Conservation (phyloP, 2,888 invertebrate genomes). For the Eupithecia exiguata region DNA sequence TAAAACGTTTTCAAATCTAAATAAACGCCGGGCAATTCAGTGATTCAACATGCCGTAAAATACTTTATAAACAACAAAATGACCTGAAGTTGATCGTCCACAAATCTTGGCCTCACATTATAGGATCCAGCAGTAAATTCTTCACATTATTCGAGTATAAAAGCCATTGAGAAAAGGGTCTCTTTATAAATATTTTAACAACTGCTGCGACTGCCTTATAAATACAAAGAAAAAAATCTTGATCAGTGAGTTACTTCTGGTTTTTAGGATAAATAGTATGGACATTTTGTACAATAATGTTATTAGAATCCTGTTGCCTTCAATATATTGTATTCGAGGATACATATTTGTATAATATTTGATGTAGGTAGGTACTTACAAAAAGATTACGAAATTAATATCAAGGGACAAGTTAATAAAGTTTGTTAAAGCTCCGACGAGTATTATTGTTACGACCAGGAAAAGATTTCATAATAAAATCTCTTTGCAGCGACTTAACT, state of each 20-base stretch:
- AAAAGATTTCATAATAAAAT: slow-evolving; percentile 8
- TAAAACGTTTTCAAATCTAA: slow-evolving; percentile 13
- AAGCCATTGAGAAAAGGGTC: slow-evolving; percentile 66
- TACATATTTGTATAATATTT: not conserved
- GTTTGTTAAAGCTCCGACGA: not conserved
- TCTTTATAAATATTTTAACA: slow-evolving; percentile 73
- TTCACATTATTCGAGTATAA: slow-evolving; percentile 68
- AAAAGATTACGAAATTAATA: not conserved
- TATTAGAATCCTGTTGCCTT: not conserved
- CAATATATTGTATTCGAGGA: not conserved
- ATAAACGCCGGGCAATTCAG: slow-evolving; percentile 18
- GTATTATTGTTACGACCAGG: not conserved
- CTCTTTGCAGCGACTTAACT: slow-evolving; percentile 16
- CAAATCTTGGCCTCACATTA: slow-evolving; percentile 64
- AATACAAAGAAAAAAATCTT: slow-evolving; percentile 13
- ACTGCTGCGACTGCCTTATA: slow-evolving; percentile 45
- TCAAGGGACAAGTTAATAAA: slow-evolving; percentile 6
- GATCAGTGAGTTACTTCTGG: slow-evolving; percentile 3
- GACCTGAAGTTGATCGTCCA: slow-evolving; percentile 40
- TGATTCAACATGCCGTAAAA: slow-evolving; percentile 38
- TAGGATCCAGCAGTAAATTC: slow-evolving; percentile 68
- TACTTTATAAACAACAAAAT: slow-evolving; percentile 35
- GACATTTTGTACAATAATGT: not conserved
- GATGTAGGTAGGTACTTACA: too few relatives aligned
- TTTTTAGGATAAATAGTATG: slow-evolving; percentile 7